These are phyloP conservation scores for Neria commutata DNA, from an alignment of 2,888 invertebrate genomes.

Conservation along the genomic window DNA sequence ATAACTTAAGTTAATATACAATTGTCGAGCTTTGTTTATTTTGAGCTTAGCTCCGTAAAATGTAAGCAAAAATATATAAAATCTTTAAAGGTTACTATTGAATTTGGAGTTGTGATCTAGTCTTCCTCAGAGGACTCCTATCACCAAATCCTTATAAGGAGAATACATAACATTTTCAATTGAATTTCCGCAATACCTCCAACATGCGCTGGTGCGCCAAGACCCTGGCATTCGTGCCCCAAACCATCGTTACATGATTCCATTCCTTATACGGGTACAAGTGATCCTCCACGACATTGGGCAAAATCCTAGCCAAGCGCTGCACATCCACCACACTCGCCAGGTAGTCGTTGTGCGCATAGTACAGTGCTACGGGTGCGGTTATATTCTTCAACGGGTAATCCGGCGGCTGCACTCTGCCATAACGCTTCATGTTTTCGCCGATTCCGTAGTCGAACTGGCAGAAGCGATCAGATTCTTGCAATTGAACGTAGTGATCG, in stretches of 20 bases:
- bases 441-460: constrained; percentile 64
- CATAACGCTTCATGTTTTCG: constrained; percentile 63
- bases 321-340: constrained; percentile 58
- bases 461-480: constrained; percentile 52
- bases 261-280: constrained; percentile 40
- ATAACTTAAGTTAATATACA: too few species aligned
- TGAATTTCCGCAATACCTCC: constrained; percentile 33
- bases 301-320: constrained; percentile 37
- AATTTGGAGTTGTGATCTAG: too few species aligned
- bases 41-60: too few species aligned
- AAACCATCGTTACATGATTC: constrained; percentile 49
- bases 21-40: too few species aligned
- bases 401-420: constrained; percentile 58
- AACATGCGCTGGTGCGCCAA: constrained; percentile 41
- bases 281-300: constrained; percentile 42
- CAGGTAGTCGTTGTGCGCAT: constrained; percentile 65
- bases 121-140: too few species aligned
- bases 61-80: too few species aligned
- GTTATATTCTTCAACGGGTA: constrained; percentile 63
- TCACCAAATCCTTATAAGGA: too few species aligned
- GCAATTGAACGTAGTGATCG: constrained; percentile 65
- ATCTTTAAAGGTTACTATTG: too few species aligned
- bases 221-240: constrained; percentile 37
- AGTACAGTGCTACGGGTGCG: constrained; percentile 64
- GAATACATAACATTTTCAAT: too few species aligned